Conservation (phyloP, 2,888 invertebrate species). For the Hybos culiciformis region DNA sequence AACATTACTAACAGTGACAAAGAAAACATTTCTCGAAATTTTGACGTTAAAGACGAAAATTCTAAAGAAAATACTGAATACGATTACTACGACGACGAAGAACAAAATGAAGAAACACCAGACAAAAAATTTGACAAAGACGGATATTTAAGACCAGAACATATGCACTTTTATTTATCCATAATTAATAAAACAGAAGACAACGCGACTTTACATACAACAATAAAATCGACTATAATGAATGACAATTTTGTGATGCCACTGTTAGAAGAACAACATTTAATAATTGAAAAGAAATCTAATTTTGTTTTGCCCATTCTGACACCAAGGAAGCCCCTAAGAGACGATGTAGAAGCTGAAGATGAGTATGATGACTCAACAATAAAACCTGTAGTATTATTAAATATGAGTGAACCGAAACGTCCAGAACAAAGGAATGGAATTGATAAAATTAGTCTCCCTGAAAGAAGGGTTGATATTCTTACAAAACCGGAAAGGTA, state of each 20-base stretch:
- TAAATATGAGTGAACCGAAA: background rate
- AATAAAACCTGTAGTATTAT: background rate
- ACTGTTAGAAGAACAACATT: background rate
- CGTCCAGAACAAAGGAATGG: no score
- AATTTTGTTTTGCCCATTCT: no score
- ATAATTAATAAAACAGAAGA: background rate
- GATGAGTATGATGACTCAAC: background rate
- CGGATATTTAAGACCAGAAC: constrained; percentile 28
- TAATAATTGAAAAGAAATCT: no score
- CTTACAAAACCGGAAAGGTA: no score
- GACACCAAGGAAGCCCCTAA: background rate
- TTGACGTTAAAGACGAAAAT: constrained; percentile 12
- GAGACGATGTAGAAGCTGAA: background rate
- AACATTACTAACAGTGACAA: constrained; percentile 21
- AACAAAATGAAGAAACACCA: constrained; percentile 6
- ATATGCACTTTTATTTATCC: constrained; percentile 18
- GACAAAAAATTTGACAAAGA: constrained; percentile 23
- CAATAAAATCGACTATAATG: background rate
- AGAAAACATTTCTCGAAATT: constrained; percentile 12
- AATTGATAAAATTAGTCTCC: no score
- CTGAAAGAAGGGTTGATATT: no score
- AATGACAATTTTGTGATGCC: constrained; percentile 1
- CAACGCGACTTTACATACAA: background rate
- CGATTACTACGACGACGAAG: constrained; percentile 18
- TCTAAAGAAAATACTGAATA: constrained; percentile 16